Evolutionary conservation across 2,113 vertebrate genomes (phyloP), one percentile per base, ranked within the genome.

Genomic region (Oophaga pumilio): DNA sequence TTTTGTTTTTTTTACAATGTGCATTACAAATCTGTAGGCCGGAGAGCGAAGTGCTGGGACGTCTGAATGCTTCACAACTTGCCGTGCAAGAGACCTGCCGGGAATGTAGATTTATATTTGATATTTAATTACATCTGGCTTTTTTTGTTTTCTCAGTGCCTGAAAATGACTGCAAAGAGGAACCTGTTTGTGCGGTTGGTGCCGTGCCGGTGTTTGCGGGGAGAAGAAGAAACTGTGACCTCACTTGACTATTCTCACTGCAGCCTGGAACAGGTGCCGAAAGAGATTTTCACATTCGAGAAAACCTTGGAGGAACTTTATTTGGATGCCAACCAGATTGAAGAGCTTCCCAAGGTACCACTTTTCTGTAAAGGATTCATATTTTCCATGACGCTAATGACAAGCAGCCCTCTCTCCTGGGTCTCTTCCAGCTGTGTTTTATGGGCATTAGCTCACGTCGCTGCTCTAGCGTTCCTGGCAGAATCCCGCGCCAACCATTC

Each of bases 251-350:
- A 99, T 94, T 99, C 98, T 91, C 98, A 99, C 91, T 98, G 97
- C 95, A 99, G 98, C 95, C 96, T 99, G 95, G 98, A 99, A 91
- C 97, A 97, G 88, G 97, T 99, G 94, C 98, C 98, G 89, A 99
- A 99, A 94, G 98, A 99, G 93, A 98, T 99, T 93, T 99, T 99
- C 90, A 94, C 95, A 94, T 99, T 97, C 89, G 98, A 99, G 93
- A 99, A 99, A 95, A 99, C 97, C 86, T 95, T 99, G 92, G 97
- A 98, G 94, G 98, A 99, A 88, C 98, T 99, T 90, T 99, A 97
- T 95, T 96, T 99, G 92, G 98, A 99, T 93, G 98, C 98, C 94
- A 99, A 99, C 96, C 98, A 99, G 94, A 99, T 99, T 88, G 97
- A 99, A 94, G 98, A 99, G 90, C 96, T 99, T 95, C 98, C 98